These are phyloP conservation scores for Danaus melanippus DNA, from an alignment of 1,140 invertebrate species.

Conservation along the genomic window DNA sequence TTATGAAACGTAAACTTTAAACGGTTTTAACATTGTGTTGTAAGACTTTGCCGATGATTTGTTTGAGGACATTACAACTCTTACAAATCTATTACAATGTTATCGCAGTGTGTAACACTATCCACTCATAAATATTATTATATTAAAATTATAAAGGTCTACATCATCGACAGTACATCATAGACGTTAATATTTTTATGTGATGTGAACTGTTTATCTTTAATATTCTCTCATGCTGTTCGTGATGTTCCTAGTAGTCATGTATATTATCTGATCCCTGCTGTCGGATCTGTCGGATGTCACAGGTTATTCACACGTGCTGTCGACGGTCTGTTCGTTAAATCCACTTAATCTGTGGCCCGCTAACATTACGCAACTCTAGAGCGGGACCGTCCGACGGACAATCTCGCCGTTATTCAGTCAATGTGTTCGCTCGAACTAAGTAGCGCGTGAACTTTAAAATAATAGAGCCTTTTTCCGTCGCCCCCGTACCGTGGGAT, in stretches of 20 bases:
- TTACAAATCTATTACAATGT: too few species aligned
- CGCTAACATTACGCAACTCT: constrained; percentile 59
- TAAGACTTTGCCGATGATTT: too few species aligned
- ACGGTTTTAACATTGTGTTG: neutral
- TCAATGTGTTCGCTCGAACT: constrained; percentile 43
- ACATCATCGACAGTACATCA: too few species aligned
- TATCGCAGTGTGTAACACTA: too few species aligned
- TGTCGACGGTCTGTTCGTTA: constrained; percentile 36
- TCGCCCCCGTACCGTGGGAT: constrained; percentile 8
- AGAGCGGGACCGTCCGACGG: constrained; percentile 46
- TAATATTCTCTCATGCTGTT: too few species aligned
- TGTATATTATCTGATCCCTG: constrained; percentile 3
- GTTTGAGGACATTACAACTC: too few species aligned
- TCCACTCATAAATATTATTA: too few species aligned
- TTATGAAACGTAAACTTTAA: too few species aligned
- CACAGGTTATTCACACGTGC: constrained; percentile 14
- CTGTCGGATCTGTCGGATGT: neutral
- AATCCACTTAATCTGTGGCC: constrained; percentile 51
- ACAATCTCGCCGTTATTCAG: constrained; percentile 49
- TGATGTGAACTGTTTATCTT: too few species aligned
- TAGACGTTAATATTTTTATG: too few species aligned
- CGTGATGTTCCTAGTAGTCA: neutral
- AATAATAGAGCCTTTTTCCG: constrained; percentile 19
- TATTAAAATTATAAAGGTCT: too few species aligned
- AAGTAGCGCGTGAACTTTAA: constrained; percentile 30